Conservation (phyloP, 2,113 vertebrate species). For the Dinomys branickii region DNA sequence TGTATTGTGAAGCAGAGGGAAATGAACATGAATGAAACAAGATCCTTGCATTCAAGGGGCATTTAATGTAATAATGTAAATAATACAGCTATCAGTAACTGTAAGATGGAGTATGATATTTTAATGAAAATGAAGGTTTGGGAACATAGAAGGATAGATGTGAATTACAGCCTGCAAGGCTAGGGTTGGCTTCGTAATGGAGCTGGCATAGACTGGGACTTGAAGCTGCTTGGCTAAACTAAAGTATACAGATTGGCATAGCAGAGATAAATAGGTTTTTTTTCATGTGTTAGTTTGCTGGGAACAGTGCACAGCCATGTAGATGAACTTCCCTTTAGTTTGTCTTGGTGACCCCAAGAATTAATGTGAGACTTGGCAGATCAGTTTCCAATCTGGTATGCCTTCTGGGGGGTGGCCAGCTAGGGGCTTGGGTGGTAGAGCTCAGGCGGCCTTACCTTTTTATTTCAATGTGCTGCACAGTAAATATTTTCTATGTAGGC, state of each 20-base stretch:
- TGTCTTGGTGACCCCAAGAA: background rate
- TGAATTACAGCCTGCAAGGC: background rate
- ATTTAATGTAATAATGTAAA: slow-evolving; percentile 38
- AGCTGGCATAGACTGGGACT: background rate
- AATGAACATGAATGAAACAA: slow-evolving; percentile 42
- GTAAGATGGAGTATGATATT: background rate
- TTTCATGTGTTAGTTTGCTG: background rate
- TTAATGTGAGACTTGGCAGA: background rate
- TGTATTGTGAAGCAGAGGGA: background rate
- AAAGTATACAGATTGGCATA: background rate
- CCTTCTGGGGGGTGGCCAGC: background rate
- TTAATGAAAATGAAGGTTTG: slow-evolving; percentile 29
- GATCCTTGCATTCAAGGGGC: background rate
- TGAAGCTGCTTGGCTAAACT: background rate
- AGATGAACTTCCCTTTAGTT: background rate
- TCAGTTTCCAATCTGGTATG: background rate
- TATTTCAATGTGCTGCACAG: background rate
- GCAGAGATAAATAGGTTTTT: background rate
- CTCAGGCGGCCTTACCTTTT: background rate
- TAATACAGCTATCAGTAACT: background rate
- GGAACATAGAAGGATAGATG: background rate
- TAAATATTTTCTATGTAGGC: background rate
- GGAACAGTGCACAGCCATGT: background rate
- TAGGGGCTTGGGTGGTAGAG: background rate
- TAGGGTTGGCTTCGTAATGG: background rate